Evolutionary conservation across 2,888 invertebrate species (phyloP).

Genomic region (Rhingia rostrata): DNA sequence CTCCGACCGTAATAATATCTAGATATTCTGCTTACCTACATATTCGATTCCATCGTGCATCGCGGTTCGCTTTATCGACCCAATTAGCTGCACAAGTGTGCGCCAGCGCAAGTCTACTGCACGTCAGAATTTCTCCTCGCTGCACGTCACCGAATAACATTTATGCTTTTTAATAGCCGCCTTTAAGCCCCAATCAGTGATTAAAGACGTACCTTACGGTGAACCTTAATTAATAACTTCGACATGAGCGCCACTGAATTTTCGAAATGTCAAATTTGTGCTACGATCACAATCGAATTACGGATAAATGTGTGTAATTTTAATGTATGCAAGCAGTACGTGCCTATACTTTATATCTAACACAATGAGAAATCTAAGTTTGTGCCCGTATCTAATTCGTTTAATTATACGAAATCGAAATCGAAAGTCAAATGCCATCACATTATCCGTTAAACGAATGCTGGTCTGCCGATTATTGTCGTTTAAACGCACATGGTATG

Average conservation of each 20-base stretch:
- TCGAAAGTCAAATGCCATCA: constrained; percentile 65
- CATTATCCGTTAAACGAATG: constrained; percentile 39
- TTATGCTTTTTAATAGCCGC: constrained; percentile 36
- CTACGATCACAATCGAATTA: constrained; percentile 9
- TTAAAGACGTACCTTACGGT: constrained; percentile 1
- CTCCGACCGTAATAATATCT: neutral
- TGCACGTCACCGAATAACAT: constrained; percentile 21
- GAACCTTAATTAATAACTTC: constrained; percentile 21
- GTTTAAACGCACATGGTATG: neutral
- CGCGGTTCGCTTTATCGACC: constrained; percentile 56
- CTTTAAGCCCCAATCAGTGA: constrained; percentile 12
- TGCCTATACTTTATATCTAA: constrained; percentile 46
- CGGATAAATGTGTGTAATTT: constrained; percentile 5
- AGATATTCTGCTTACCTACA: constrained; percentile 4
- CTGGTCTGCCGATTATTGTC: constrained; percentile 12
- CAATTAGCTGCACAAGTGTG: constrained; percentile 51
- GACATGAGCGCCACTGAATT: constrained; percentile 3
- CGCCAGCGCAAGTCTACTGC: constrained; percentile 19
- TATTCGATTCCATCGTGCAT: constrained; percentile 46
- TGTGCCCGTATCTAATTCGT: neutral
- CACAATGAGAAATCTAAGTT: neutral
- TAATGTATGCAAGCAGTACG: constrained; percentile 36
- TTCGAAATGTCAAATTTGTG: constrained; percentile 15
- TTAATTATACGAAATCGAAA: constrained; percentile 34
- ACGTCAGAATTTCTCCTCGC: constrained; percentile 60